A percentile compares a stretch with the other conserved stretches of the same genome.
Conservation (phyloP, 2,888 invertebrate genomes). For the Melipona bicolor region DNA sequence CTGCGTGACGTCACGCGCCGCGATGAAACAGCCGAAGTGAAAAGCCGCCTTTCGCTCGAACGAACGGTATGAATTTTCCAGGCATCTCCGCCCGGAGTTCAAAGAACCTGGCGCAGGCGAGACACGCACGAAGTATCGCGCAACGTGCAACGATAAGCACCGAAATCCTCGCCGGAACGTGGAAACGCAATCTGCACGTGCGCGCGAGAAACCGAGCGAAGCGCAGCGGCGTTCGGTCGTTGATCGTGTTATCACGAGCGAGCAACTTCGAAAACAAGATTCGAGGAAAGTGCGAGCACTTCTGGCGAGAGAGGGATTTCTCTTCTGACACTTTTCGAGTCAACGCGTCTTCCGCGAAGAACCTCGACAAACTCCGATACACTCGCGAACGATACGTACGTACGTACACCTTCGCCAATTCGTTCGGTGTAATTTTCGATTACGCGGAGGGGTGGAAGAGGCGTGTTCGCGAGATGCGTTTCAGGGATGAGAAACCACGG, state of each 20-base stretch:
- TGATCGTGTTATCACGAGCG: neutral
- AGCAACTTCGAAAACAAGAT: neutral
- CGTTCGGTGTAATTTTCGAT: conserved; percentile 12
- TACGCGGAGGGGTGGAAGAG: neutral
- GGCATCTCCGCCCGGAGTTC: neutral
- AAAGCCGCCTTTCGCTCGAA: neutral
- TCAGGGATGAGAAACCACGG: neutral
- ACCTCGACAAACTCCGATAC: neutral
- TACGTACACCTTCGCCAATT: neutral
- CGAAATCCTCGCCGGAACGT: conserved; percentile 1
- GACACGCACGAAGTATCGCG: neutral
- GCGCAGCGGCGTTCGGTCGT: neutral
- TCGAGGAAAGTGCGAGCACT: neutral
- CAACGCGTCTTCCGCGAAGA: neutral
- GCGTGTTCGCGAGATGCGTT: neutral
- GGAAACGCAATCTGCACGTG: conserved; percentile 16
- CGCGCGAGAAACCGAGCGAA: neutral
- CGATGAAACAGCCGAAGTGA: neutral
- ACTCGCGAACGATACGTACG: neutral
- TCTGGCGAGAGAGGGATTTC: too few relatives aligned
- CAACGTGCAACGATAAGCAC: too few relatives aligned
- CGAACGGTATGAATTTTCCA: neutral
- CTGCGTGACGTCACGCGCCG: neutral
- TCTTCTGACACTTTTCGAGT: too few relatives aligned
- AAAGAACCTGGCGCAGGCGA: neutral